phyloP scores from a whole-genome alignment of 2,888 invertebrate genomes.

The Uloborus plumipes region DNA sequence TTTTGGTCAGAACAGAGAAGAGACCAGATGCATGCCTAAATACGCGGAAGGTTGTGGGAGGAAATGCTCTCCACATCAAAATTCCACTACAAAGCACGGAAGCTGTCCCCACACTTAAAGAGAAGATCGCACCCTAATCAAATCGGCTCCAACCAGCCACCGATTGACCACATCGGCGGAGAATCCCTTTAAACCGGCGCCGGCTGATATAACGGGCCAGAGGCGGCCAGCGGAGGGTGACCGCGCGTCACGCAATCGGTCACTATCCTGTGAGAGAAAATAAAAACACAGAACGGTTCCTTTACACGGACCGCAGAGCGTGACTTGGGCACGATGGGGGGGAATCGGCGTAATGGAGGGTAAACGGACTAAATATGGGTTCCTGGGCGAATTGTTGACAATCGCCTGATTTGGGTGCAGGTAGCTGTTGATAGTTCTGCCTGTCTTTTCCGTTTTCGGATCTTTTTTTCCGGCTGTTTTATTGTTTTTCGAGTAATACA shows the following conservation, averaged over 20 bases:
- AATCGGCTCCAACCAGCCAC: too few relatives aligned
- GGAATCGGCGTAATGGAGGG: conserved; percentile 20
- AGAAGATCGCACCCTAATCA: too few relatives aligned
- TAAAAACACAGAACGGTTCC: not conserved
- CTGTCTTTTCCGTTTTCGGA: not conserved
- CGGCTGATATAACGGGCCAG: conserved; percentile 24
- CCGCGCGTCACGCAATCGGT: conserved; percentile 20
- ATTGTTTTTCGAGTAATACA: too few relatives aligned
- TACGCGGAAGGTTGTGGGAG: too few relatives aligned
- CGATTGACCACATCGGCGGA: too few relatives aligned
- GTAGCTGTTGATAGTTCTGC: not conserved
- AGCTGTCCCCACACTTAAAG: too few relatives aligned
- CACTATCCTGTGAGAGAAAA: conserved; percentile 5
- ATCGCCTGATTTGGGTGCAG: not conserved
- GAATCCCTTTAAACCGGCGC: conserved; percentile 6
- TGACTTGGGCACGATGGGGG: conserved; percentile 7
- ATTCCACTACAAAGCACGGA: too few relatives aligned
- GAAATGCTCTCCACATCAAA: too few relatives aligned
- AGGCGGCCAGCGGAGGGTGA: conserved; percentile 41
- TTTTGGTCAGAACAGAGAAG: too few relatives aligned
- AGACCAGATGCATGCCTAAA: too few relatives aligned
- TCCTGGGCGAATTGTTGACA: conserved; percentile 1
- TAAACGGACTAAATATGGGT: conserved; percentile 29
- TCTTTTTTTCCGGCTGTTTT: not conserved
- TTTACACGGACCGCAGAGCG: conserved; percentile 30